Evolutionary conservation across 1,140 invertebrate species (phyloP), one percentile per base, ranked within the genome.

Genomic region (Microvelia longipes): DNA sequence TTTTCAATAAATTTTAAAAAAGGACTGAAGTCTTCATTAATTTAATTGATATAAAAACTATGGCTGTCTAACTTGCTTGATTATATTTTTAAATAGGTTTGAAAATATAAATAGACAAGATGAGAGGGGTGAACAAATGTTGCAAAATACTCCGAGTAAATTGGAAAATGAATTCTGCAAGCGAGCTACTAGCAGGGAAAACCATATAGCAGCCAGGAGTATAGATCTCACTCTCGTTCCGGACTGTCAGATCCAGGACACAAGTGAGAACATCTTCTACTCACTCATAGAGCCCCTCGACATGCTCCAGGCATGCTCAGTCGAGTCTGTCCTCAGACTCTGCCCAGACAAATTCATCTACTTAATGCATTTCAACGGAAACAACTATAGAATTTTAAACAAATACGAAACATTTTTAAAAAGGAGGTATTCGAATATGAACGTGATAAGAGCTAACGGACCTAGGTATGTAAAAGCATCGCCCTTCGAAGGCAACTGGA

Each of bases 401-500:
- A 15, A 13, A 61, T 69, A 2, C 28, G 68, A 69, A 30, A 29
- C 50, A 28, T 15, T 29, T 29, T 28, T 69, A n/a, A 69, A 28
- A 63, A 1, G 27, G 28, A 64, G 27, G 14, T 69, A 69, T 69
- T 15, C 15, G 1, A 69, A 69, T 69, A 29, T 69, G 13, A 69
- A 69, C 60, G 19, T 29, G 15, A 63, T 69, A 11, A 29, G 64
- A 14, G 27, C 60, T 2, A 29, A 69, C 24, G 60, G 68, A 27
- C 28, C 26, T 1, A 63, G 1, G n/a, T 28, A 62, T 29, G 13
- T 61, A 11, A 69, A 25, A 19, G 64, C n/a, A 1, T 66, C 69
- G 13, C 64, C 69, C 1, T 66, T 66, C 14, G 63, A 66, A 61
- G 63, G 69, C 5, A 35, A 27, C 28, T 70, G 69, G 68, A 67